Evolutionary conservation across 2,888 invertebrate genomes (phyloP), one percentile per base, ranked within the genome.

Genomic region (Diplazon laetatorius): DNA sequence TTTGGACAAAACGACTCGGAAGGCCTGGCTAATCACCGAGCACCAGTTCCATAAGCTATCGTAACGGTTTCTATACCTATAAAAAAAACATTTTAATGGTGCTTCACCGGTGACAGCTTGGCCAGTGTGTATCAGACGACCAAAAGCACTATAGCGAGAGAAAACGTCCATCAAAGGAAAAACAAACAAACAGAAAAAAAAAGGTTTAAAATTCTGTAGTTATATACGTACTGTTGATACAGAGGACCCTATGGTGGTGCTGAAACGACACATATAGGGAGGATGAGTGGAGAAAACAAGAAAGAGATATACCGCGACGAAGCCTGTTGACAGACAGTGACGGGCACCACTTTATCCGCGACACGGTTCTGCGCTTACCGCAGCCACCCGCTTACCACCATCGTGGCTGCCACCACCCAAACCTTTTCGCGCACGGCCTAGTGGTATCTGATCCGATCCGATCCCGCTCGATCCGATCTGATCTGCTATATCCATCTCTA

Each of bases 281-380:
- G 66, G 68, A 69, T 57, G 80, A 55, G 65, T 66, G 80, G 68
- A 75, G 80, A 73, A 77, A 84, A 83, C 82, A 82, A 83, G 84
- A 85, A 76, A 83, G 86, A 84, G 82, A 82, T 79, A 79, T 74
- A 81, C 57, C 68, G 52, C 68, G 68, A 77, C 55, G 68, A 70
- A 68, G 73, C 74, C 65, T 77, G 83, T 80, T 88, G 89, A 89
- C 88, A 87, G 89, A 88, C 89, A 89, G 87, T 89, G 89, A 89
- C 87, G 86, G 86, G 88, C 85, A 87, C 85, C 88, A 88, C 89
- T 89, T 90, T 89, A 90, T 90, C 87, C 87, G 85, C 88, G 86
- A 90, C 89, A 90, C 85, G 89, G 85, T 89, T 90, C 89, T 89
- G 87, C 89, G 89, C 89, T 90, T 89, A 90, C 89, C 89, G 80